Evolutionary conservation across 2,113 vertebrate species (phyloP).

Genomic region (Oncorhynchus tshawytscha): DNA sequence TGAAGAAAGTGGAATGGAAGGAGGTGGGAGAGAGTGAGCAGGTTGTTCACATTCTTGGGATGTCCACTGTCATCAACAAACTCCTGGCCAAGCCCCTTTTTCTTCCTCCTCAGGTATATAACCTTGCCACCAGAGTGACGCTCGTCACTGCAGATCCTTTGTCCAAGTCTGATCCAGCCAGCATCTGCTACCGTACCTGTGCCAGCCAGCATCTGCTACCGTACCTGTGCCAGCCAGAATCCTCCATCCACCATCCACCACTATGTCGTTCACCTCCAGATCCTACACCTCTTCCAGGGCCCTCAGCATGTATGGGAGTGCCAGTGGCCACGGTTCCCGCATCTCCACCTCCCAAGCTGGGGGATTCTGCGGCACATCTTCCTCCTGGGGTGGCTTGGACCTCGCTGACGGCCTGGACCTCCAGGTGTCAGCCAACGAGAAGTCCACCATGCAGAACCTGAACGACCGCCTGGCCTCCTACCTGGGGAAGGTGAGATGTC

Average conservation of each 20-base stretch:
- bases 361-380: neutral
- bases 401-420: constrained; percentile 54
- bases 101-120: constrained; percentile 46
- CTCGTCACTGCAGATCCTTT: constrained; percentile 51
- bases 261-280: constrained; percentile 54
- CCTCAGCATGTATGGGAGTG: constrained; percentile 66
- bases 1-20: constrained; percentile 4
- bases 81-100: constrained; percentile 46
- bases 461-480: constrained; percentile 70
- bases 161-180: neutral
- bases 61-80: constrained; percentile 29
- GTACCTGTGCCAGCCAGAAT: constrained; percentile 21
- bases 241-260: constrained; percentile 22
- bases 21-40: constrained; percentile 10
- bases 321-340: constrained; percentile 57
- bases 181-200: constrained; percentile 26
- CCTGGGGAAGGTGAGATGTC: constrained; percentile 67
- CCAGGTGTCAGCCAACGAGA: constrained; percentile 59
- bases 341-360: constrained; percentile 42
- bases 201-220: constrained; percentile 21
- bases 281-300: constrained; percentile 35
- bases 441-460: constrained; percentile 74
- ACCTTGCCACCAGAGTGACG: constrained; percentile 24
- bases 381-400: constrained; percentile 29
- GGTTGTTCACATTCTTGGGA: too few relatives aligned